Conservation (phyloP, 2,113 vertebrate species). For the Myrmecobius fasciatus region DNA sequence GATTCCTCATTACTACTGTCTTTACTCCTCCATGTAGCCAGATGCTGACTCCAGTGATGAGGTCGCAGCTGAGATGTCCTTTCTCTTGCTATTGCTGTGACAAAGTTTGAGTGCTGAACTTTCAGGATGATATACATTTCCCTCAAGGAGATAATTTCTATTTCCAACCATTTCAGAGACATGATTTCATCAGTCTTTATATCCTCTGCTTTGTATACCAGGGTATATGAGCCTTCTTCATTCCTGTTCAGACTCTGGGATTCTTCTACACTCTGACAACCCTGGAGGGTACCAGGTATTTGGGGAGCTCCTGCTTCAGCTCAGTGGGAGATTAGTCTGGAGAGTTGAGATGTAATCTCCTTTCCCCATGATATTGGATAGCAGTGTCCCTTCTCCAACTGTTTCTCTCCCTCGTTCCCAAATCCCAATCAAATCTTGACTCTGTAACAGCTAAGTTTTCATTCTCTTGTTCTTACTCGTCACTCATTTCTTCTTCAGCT, state of each 20-base stretch:
- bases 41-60: too few relatives aligned
- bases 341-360: conserved; percentile 94
- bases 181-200: conserved; percentile 99
- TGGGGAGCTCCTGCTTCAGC: conserved; percentile 95
- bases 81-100: conserved; percentile 79
- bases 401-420: conserved; percentile 86
- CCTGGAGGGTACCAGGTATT: conserved; percentile 96
- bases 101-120: conserved; percentile 96
- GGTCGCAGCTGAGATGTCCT: too few relatives aligned
- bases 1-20: too few relatives aligned
- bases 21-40: too few relatives aligned
- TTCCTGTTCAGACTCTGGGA: conserved; percentile 98
- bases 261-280: conserved; percentile 97
- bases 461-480: conserved; percentile 91
- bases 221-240: conserved; percentile 96
- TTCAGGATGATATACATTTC: conserved; percentile 98
- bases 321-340: conserved; percentile 93
- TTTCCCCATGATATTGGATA: conserved; percentile 91
- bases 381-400: conserved; percentile 87
- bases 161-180: conserved; percentile 62
- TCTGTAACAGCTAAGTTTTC: conserved; percentile 89
- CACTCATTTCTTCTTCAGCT: conserved; percentile 91
- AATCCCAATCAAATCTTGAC: conserved; percentile 88
- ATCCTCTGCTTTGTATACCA: conserved; percentile 97
- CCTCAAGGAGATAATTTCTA: conserved; percentile 86